Evolutionary conservation across 2,888 invertebrate species (phyloP).

Genomic region (Cephus nigrinus): DNA sequence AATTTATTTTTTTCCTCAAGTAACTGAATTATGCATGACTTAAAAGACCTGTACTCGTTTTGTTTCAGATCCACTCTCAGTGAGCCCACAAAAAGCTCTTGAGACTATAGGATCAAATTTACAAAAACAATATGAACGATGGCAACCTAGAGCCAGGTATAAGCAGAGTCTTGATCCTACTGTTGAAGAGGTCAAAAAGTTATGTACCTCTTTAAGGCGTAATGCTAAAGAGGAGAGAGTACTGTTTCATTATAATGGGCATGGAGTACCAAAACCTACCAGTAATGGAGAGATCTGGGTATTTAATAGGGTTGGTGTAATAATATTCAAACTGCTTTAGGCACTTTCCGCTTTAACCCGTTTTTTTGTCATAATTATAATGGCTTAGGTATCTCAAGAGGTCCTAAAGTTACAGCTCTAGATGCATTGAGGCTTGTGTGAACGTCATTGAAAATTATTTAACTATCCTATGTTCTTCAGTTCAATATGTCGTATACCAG

Average conservation of each 20-base stretch:
- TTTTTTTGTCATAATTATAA: slow-evolving; percentile 9
- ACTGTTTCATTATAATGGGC: slow-evolving; percentile 99
- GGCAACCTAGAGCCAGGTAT: slow-evolving; percentile 98
- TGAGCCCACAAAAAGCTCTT: slow-evolving; percentile 91
- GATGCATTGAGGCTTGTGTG: neutral
- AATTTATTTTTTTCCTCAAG: neutral
- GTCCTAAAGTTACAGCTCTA: neutral
- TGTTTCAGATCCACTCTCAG: slow-evolving; percentile 81
- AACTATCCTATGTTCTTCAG: neutral
- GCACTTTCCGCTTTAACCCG: slow-evolving; percentile 18
- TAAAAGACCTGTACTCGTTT: neutral
- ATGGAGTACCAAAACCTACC: slow-evolving; percentile 98
- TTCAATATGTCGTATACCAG: neutral
- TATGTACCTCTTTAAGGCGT: slow-evolving; percentile 92
- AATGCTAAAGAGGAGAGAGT: slow-evolving; percentile 99
- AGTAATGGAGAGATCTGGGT: slow-evolving; percentile 99
- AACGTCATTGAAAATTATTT: neutral
- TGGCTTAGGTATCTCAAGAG: neutral
- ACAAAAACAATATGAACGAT: slow-evolving; percentile 97
- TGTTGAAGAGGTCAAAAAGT: slow-evolving; percentile 96
- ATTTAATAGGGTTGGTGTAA: slow-evolving; percentile 85
- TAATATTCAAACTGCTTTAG: neutral
- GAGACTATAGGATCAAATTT: slow-evolving; percentile 91
- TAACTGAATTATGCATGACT: neutral
- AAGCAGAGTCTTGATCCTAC: slow-evolving; percentile 98